These are phyloP conservation scores for Acrocephalus kingi DNA, from an alignment of 2,113 vertebrate species.

Conservation along the genomic window DNA sequence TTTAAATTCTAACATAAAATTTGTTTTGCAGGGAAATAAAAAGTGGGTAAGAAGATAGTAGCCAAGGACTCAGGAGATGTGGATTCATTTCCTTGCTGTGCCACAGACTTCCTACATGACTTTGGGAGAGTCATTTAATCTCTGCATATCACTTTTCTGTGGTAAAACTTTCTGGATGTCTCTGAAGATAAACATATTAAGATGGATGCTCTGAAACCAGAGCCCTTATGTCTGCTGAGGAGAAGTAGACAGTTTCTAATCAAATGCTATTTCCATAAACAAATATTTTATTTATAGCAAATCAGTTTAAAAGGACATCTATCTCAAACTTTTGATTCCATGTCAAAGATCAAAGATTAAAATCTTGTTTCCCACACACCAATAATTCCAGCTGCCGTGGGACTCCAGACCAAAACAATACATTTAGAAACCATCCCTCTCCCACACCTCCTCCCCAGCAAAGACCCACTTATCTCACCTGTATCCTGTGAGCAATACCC, in stretches of 20 bases:
- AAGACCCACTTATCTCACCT: background rate
- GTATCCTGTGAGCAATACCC: background rate
- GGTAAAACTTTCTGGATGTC: conserved; percentile 17
- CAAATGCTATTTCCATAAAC: background rate
- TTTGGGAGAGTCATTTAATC: conserved; percentile 2
- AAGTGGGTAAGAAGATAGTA: background rate
- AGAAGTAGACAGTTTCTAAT: background rate
- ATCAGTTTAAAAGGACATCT: background rate
- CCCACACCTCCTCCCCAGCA: background rate
- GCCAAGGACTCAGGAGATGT: background rate
- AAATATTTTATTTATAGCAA: background rate
- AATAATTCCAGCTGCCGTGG: background rate
- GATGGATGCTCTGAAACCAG: background rate
- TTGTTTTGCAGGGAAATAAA: background rate
- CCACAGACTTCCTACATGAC: conserved; percentile 2
- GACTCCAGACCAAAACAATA: fast-evolving
- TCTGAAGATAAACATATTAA: conserved; percentile 13
- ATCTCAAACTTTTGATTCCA: background rate
- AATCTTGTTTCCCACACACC: background rate
- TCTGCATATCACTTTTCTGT: conserved; percentile 2
- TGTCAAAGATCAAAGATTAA: background rate
- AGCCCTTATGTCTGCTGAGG: background rate
- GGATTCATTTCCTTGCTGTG: background rate
- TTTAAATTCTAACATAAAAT: background rate
- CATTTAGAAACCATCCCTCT: background rate